Evolutionary conservation across 2,797 vertebrate genomes (phyloP), one percentile per base, ranked within the genome.

Genomic region (Acropternis orthonyx): DNA sequence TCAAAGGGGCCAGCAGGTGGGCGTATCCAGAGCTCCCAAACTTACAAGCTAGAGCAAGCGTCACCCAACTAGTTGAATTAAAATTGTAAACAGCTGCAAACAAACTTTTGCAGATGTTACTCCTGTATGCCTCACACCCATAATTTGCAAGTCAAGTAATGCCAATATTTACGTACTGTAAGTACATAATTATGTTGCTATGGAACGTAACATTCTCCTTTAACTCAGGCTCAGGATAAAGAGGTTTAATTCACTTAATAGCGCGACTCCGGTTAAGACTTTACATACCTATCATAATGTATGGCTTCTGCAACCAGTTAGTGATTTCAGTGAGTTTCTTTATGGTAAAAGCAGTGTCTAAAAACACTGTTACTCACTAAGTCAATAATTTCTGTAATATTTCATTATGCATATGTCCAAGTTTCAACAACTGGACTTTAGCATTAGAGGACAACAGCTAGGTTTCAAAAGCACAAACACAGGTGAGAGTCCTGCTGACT

Each of bases 101-200:
- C 63, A 87, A 93, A 95, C 79, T 89, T 91, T 11, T 95, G 88
- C 85, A 96, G 88, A 96, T 93, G 92, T 92, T 95, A 90, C 66
- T 93, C 85, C 88, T 49, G 36, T 49, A 81, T 54, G 76, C 66
- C 65, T 95, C 96, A 95, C 95, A 86, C 96, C 94, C 94, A 78
- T 84, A 36, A 97, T 96, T 94, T 97, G 90, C 90, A 95, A 95
- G 76, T 93, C 85, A 94, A 95, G 79, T 78, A 92, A 90, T 81
- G 63, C 76, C 90, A 93, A 69, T 93, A 94, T 97, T 96, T 96
- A 88, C 72, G 39, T 76, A 75, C 76, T 79, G 3, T 52, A 92
- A 94, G 73, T 48, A 69, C 46, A 36, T 93, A 94, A 95, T 95
- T 81, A 92, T 21, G 55, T 85, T 95, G 69, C 92, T 69, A 73